phyloP scores from a whole-genome alignment of 2,888 invertebrate genomes.

The Orchesellides sinensis region DNA sequence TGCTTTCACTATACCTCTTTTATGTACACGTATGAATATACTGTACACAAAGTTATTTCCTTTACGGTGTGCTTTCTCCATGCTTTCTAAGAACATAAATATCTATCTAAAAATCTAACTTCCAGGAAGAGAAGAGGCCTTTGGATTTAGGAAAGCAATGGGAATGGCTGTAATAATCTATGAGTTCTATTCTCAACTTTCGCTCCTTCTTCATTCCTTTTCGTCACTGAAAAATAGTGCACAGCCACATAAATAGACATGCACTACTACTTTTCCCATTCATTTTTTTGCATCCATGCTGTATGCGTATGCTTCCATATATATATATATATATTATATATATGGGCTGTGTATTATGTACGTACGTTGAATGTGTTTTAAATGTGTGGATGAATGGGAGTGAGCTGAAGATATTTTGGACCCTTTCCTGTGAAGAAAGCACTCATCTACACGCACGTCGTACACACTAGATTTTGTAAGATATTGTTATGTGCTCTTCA shows the following conservation, averaged over 20 bases:
- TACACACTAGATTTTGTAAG: not conserved
- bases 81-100: slow-evolving; percentile 6
- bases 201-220: slow-evolving; percentile 15
- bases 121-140: slow-evolving; percentile 39
- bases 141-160: slow-evolving; percentile 44
- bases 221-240: no score
- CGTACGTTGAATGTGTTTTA: slow-evolving; percentile 43
- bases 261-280: not conserved
- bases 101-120: slow-evolving; percentile 1
- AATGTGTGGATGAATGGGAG: slow-evolving; percentile 52
- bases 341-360: no score
- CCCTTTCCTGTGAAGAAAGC: slow-evolving; percentile 5
- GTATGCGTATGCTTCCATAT: no score
- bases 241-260: not conserved
- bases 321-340: no score
- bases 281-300: no score
- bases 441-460: slow-evolving; percentile 23
- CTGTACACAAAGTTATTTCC: no score
- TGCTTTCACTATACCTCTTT: slow-evolving; percentile 45
- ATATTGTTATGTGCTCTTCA: not conserved
- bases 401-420: slow-evolving; percentile 34
- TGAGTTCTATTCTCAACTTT: slow-evolving; percentile 26
- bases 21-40: no score
- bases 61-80: no score
- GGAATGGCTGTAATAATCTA: slow-evolving; percentile 50